Conservation (phyloP, 1,140 invertebrate genomes). For the Listronotus bonariensis region DNA sequence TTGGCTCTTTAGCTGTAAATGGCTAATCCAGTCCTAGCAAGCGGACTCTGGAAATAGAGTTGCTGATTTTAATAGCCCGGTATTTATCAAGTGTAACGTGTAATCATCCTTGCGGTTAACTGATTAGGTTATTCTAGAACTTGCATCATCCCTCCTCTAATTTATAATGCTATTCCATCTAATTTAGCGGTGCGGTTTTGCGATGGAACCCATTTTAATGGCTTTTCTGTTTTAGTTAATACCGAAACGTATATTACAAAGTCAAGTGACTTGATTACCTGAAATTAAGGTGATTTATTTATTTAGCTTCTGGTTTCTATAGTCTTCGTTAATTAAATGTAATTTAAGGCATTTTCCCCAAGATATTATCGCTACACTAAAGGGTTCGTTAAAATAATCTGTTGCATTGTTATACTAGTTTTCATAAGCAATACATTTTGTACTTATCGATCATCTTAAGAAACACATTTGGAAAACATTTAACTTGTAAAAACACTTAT, state of each 20-base stretch:
- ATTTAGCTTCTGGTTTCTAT: no score
- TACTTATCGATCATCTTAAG: no score
- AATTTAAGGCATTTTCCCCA: no score
- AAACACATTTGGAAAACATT: no score
- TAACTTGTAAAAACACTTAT: no score
- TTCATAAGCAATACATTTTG: no score
- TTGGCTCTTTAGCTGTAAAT: no score
- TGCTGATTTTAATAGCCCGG: conserved; percentile 27
- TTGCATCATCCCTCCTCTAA: conserved; percentile 45
- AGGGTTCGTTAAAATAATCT: no score
- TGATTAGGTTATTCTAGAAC: conserved; percentile 49
- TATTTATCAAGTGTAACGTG: conserved; percentile 47
- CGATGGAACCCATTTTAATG: conserved; percentile 44
- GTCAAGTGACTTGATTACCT: conserved; percentile 34
- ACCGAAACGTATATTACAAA: conserved; percentile 39
- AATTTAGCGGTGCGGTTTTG: conserved; percentile 45
- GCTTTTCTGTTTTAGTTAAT: conserved; percentile 45
- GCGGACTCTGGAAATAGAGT: conserved; percentile 17
- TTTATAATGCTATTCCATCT: conserved; percentile 49
- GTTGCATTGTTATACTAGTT: no score
- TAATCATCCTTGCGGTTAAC: conserved; percentile 48
- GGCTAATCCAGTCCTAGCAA: no score
- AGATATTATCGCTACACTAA: no score
- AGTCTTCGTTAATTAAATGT: no score
- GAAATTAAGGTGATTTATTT: conserved; percentile 16